These are phyloP conservation scores for Helarctos malayanus DNA, from an alignment of 2,797 vertebrate species.

Conservation along the genomic window DNA sequence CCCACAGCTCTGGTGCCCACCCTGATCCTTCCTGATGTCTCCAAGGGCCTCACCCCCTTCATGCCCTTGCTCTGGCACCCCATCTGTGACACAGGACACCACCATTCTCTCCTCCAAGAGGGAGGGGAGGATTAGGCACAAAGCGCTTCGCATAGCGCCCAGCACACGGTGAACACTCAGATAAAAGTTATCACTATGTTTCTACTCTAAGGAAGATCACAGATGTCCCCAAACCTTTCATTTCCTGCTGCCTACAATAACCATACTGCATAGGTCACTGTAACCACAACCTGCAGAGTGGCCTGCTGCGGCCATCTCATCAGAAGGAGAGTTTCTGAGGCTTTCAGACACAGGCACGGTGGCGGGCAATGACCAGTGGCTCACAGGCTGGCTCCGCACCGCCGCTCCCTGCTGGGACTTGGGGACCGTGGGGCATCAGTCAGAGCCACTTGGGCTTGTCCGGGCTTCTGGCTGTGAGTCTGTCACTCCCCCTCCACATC, in stretches of 20 bases:
- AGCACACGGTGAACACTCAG: neutral
- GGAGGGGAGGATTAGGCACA: neutral
- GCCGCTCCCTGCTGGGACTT: neutral
- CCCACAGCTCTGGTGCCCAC: neutral
- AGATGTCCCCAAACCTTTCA: slow-evolving; percentile 1
- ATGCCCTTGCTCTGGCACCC: neutral
- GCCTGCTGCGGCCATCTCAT: neutral
- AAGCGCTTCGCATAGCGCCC: neutral
- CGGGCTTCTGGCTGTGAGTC: neutral
- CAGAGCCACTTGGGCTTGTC: neutral
- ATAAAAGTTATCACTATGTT: neutral
- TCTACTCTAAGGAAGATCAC: neutral
- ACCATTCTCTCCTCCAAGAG: neutral
- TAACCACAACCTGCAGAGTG: neutral
- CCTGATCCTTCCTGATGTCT: neutral
- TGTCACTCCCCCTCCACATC: neutral
- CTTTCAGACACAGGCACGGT: neutral
- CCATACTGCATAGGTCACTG: neutral
- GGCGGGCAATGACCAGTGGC: neutral
- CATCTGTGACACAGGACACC: neutral
- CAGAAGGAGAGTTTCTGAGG: neutral
- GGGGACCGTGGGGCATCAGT: neutral
- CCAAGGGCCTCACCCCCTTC: neutral
- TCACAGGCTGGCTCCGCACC: neutral
- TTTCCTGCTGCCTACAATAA: neutral